phyloP scores from a whole-genome alignment of 2,888 invertebrate genomes.

The Noctua fimbriata region DNA sequence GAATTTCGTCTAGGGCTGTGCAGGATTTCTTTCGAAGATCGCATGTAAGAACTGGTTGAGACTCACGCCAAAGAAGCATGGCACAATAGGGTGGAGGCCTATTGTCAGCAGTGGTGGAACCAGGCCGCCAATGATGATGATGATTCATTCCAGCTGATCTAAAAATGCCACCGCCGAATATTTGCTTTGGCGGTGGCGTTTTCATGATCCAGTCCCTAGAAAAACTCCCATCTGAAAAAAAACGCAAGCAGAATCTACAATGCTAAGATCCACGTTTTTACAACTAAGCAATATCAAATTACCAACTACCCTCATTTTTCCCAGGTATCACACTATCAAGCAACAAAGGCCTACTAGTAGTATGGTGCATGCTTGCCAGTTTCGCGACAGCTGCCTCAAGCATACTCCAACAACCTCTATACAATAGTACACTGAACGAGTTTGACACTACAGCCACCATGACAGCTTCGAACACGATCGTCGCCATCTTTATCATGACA shows the following conservation, averaged over 20 bases:
- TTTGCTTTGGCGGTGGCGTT: neutral
- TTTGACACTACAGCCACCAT: constrained; percentile 87
- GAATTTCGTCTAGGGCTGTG: neutral
- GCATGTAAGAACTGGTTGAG: neutral
- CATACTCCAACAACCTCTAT: constrained; percentile 84
- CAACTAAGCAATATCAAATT: neutral
- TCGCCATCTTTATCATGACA: constrained; percentile 80
- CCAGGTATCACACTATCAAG: constrained; percentile 83
- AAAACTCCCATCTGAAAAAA: neutral
- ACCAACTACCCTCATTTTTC: constrained; percentile 42
- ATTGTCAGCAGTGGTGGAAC: neutral
- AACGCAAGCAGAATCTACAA: neutral
- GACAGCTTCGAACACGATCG: constrained; percentile 83
- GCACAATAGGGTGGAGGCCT: neutral
- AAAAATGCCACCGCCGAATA: neutral
- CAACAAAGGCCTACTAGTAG: constrained; percentile 81
- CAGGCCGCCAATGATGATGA: neutral
- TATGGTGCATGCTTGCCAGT: constrained; percentile 86
- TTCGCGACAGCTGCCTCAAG: constrained; percentile 82
- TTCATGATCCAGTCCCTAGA: neutral
- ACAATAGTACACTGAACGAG: constrained; percentile 85
- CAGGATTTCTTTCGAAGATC: neutral
- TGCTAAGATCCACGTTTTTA: neutral
- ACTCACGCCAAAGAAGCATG: neutral
- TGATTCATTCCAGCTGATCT: neutral